A percentile compares a stretch with the other conserved stretches of the same genome.
Conservation (phyloP, 1,140 invertebrate species). For the Diploscapter pachys region DNA sequence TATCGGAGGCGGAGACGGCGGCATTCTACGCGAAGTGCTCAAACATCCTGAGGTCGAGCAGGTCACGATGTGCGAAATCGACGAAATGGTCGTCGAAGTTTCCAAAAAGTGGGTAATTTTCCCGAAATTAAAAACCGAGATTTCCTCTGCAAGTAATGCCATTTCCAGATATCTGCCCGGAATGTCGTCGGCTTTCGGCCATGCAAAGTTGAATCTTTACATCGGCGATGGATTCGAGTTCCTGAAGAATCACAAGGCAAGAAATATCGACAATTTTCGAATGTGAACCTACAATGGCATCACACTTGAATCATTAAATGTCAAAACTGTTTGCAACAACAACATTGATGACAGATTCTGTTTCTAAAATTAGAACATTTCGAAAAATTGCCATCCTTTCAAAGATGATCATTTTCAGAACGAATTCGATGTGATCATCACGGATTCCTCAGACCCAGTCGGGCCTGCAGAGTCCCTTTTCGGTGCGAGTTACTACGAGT, state of each 20-base stretch:
- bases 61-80: slow-evolving; percentile 91
- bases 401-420: slow-evolving; percentile 50
- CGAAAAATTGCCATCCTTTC: too few species aligned
- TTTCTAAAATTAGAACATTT: too few species aligned
- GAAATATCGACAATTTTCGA: background rate
- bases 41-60: slow-evolving; percentile 84
- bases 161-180: slow-evolving; percentile 69
- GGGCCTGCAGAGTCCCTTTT: slow-evolving; percentile 71
- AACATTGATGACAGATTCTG: too few species aligned
- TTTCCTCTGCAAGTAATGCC: background rate
- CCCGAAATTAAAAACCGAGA: background rate
- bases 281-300: background rate
- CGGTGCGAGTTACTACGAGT: slow-evolving; percentile 79
- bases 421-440: slow-evolving; percentile 95
- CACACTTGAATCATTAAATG: too few species aligned
- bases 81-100: slow-evolving; percentile 80
- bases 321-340: too few species aligned
- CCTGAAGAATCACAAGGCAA: slow-evolving; percentile 73
- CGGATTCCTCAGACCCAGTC: slow-evolving; percentile 92
- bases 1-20: slow-evolving; percentile 94
- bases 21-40: slow-evolving; percentile 85
- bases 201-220: slow-evolving; percentile 77
- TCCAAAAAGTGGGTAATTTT: slow-evolving; percentile 73
- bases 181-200: slow-evolving; percentile 80
- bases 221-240: slow-evolving; percentile 93